phyloP scores from a whole-genome alignment of 2,888 invertebrate genomes.

The Polydesmus complanatus region DNA sequence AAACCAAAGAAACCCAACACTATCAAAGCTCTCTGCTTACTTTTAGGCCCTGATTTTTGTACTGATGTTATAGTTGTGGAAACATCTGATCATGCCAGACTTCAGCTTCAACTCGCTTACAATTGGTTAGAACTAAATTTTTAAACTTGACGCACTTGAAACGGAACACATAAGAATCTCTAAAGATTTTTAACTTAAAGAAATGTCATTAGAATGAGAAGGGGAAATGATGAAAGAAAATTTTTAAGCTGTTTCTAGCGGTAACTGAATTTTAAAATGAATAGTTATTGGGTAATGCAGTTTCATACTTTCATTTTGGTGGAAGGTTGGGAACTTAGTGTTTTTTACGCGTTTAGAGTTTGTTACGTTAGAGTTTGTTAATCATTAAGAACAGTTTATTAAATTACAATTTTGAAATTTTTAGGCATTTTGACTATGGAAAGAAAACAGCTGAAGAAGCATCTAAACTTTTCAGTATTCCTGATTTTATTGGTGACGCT shows the following conservation, averaged over 20 bases:
- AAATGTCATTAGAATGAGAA: neutral
- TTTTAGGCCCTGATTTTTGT: conserved; percentile 39
- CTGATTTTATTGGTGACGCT: conserved; percentile 40
- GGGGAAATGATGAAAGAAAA: no score
- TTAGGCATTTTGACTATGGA: conserved; percentile 34
- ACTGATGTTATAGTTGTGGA: conserved; percentile 39
- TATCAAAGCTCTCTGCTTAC: conserved; percentile 36
- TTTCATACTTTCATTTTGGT: no score
- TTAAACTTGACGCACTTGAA: neutral
- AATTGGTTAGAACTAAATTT: conserved; percentile 31
- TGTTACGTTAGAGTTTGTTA: no score
- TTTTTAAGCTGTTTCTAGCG: no score
- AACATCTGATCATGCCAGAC: conserved; percentile 38
- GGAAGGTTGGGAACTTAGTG: no score
- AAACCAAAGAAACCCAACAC: conserved; percentile 38
- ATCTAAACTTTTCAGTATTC: conserved; percentile 37
- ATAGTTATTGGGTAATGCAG: no score
- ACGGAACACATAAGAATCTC: no score
- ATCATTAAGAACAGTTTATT: no score
- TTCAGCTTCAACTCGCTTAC: conserved; percentile 38
- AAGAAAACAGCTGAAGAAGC: conserved; percentile 27
- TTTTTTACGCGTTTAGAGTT: no score
- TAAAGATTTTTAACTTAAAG: neutral
- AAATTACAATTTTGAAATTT: neutral
- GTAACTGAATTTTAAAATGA: no score